Conservation (phyloP, 2,113 vertebrate species). For the Sciurus niger region DNA sequence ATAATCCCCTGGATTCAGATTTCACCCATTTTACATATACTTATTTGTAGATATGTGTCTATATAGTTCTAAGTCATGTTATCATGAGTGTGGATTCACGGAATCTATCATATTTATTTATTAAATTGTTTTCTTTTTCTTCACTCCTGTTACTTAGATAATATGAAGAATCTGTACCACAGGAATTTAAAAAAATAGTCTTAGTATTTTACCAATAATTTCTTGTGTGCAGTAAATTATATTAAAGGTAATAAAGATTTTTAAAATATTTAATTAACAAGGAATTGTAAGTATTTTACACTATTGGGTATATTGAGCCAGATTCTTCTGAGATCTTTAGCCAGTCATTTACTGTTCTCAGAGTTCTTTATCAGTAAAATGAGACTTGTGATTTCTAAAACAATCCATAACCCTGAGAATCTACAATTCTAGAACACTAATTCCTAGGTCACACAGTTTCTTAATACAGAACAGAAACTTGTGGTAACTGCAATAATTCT, state of each 20-base stretch:
- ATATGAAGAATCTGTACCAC: neutral
- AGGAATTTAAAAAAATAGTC: neutral
- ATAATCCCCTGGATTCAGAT: neutral
- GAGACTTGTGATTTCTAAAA: neutral
- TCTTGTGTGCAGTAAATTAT: neutral
- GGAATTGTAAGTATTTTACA: neutral
- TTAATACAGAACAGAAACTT: neutral
- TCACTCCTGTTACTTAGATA: neutral
- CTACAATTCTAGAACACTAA: neutral
- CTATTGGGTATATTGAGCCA: neutral
- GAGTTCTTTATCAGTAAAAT: neutral
- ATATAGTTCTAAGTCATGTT: neutral
- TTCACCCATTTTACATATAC: neutral
- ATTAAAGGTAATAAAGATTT: neutral
- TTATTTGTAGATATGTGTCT: neutral
- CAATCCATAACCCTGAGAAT: neutral
- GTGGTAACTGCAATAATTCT: neutral
- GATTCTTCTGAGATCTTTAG: neutral
- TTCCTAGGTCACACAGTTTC: neutral
- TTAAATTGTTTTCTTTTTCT: slow-evolving; percentile 18
- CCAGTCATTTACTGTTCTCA: neutral
- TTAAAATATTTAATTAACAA: slow-evolving; percentile 12
- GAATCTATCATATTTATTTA: neutral
- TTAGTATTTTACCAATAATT: neutral
- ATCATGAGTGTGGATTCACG: neutral